These are phyloP conservation scores for Sebastes nivosus DNA, from an alignment of 2,797 vertebrate species.

Conservation along the genomic window DNA sequence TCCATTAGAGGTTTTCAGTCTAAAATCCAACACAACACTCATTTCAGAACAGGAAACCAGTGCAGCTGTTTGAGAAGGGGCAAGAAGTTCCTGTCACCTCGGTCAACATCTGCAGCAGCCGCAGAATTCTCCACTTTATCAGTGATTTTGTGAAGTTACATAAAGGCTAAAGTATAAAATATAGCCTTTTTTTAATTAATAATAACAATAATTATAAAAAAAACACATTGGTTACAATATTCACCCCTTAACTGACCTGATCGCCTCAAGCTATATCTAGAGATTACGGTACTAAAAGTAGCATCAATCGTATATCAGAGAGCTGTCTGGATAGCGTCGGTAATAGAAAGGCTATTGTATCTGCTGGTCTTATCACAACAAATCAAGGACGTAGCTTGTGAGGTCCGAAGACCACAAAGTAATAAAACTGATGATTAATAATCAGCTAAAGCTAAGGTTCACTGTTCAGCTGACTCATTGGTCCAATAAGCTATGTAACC, in stretches of 20 bases:
- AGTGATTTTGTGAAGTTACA: not conserved
- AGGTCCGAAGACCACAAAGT: conserved; percentile 64
- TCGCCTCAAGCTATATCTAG: not conserved
- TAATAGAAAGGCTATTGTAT: conserved; percentile 31
- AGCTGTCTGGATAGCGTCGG: not conserved
- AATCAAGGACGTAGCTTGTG: conserved; percentile 48
- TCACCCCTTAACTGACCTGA: not conserved
- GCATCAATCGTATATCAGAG: not conserved
- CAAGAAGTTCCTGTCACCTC: not conserved
- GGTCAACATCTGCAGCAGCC: not conserved
- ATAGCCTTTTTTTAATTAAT: not conserved
- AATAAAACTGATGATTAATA: conserved; percentile 68
- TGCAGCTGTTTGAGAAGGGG: not conserved
- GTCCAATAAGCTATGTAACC: not conserved
- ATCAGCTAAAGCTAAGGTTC: conserved; percentile 63
- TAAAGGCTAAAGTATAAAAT: not conserved
- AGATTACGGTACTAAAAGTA: not conserved
- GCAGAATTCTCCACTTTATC: not conserved
- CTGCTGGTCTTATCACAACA: conserved; percentile 53
- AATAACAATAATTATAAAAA: not conserved
- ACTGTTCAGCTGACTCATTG: conserved; percentile 47
- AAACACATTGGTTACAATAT: not conserved
- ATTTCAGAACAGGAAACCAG: not conserved
- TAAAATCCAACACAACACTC: not conserved
- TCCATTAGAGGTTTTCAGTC: not conserved